Base-by-base conservation (phyloP, 2,113 vertebrate genomes). In the Beaufortia kweichowensis region DNA sequence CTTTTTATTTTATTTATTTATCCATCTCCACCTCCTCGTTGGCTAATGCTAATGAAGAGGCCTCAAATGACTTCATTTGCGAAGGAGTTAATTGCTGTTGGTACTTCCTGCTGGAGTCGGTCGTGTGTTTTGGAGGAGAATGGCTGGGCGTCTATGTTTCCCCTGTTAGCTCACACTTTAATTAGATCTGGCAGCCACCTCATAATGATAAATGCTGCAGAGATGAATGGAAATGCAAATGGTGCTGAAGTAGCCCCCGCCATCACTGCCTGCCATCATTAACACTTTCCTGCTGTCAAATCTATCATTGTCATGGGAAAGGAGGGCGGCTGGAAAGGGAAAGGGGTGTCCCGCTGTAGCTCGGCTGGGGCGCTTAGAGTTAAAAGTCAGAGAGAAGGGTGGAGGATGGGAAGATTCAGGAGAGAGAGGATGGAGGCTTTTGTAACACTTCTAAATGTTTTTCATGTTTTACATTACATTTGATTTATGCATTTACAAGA, bases 201-300 rank as follows among this genome's bases (percentile, higher is more conserved):
- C 92, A 92, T 93, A 91, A 94, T 95, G 96, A 95, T 95, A 94
- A 96, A 96, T 92, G 92, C 92, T 85, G 91, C 89, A 91, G 94
- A 97, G 96, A 98, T 97, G 94, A 96, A 97, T 96, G 94, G 89
- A 95, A 94, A 96, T 94, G 95, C 95, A 95, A 96, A 97, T 97
- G 46, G 26, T 29, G 93, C 89, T 90, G 93, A 94, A 94, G 95
- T 91, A 92, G 91, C 93, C 93, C 91, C 93, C 90, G 92, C 92
- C 93, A 90, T 95, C 94, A 88, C 89, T 85, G 88, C 63, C 92
- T 84, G 92, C 92, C 92, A 92, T 96, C 95, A 95, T 97, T 96
- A 97, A 94, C 93, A 92, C 94, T 92, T 94, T 92, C 93, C 95
- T 93, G 89, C 94, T 93, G 94, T 91, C 89, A 92, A 91, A 97